These are phyloP conservation scores for Halocynthia roretzi DNA, from an alignment of 23 tunicate genomes.

Conservation along the genomic window DNA sequence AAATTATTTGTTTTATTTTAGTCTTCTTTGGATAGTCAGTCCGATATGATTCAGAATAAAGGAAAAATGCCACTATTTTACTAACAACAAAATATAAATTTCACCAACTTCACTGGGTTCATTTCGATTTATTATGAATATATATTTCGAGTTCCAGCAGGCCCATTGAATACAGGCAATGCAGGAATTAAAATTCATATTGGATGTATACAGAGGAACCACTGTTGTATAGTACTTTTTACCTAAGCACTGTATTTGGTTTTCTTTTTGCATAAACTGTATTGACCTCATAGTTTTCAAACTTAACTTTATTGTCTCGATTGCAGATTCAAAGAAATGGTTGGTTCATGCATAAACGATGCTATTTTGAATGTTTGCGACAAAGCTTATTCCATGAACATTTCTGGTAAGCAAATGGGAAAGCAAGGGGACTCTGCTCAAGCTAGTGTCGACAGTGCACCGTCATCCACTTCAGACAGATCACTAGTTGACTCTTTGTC, in stretches of 20 bases:
- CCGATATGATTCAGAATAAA: too few species aligned
- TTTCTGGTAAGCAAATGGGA: constrained; percentile 4
- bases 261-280: neutral
- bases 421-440: constrained; percentile 36
- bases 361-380: constrained; percentile 26
- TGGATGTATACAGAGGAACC: neutral
- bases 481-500: constrained; percentile 24
- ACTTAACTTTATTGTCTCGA: neutral
- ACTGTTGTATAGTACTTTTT: neutral
- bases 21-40: too few species aligned
- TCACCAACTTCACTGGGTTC: too few species aligned
- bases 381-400: constrained; percentile 54
- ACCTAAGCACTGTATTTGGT: neutral
- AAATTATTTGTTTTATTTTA: too few species aligned
- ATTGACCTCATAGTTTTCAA: neutral
- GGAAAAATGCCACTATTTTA: too few species aligned
- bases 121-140: too few species aligned
- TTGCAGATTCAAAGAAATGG: constrained; percentile 7
- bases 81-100: too few species aligned
- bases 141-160: too few species aligned
- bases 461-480: constrained; percentile 12
- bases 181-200: too few species aligned
- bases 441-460: constrained; percentile 17
- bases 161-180: too few species aligned
- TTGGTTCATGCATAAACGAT: neutral